phyloP scores from a whole-genome alignment of 2,888 invertebrate species.

The Drosophila neutralis region DNA sequence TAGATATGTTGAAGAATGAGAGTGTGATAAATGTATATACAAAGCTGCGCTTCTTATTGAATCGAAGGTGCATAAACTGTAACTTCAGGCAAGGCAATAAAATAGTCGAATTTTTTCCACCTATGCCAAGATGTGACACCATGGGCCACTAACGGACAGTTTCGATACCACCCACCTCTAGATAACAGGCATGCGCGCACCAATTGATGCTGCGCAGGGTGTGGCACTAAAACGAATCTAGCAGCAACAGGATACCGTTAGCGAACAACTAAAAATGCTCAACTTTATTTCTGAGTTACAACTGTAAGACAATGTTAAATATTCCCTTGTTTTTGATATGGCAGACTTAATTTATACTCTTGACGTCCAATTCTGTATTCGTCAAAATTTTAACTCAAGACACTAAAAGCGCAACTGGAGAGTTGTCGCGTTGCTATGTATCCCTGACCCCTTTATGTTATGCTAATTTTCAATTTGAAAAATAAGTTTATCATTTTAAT shows the following conservation, averaged over 20 bases:
- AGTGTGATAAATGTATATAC: neutral
- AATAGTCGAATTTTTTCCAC: conserved; percentile 7
- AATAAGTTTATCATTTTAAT: neutral
- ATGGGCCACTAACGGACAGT: conserved; percentile 35
- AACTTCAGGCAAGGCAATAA: neutral
- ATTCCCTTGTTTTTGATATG: neutral
- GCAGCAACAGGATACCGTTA: conserved; percentile 14
- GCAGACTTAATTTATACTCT: neutral
- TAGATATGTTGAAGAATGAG: neutral
- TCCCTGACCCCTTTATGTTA: neutral
- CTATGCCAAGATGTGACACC: conserved; percentile 41
- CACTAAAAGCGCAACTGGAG: neutral
- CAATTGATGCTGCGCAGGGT: conserved; percentile 56
- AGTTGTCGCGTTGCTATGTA: too few species aligned
- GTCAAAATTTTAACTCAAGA: neutral
- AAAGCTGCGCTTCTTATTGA: neutral
- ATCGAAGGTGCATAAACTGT: neutral
- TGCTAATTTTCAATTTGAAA: neutral
- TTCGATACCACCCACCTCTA: neutral
- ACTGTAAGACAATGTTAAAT: neutral
- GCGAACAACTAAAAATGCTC: neutral
- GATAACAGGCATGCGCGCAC: conserved; percentile 33
- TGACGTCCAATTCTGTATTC: neutral
- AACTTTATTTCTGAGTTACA: neutral
- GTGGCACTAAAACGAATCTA: conserved; percentile 48